Evolutionary conservation across 1,140 invertebrate genomes (phyloP), one percentile per base, ranked within the genome.

Genomic region (Zaprionus inermis): DNA sequence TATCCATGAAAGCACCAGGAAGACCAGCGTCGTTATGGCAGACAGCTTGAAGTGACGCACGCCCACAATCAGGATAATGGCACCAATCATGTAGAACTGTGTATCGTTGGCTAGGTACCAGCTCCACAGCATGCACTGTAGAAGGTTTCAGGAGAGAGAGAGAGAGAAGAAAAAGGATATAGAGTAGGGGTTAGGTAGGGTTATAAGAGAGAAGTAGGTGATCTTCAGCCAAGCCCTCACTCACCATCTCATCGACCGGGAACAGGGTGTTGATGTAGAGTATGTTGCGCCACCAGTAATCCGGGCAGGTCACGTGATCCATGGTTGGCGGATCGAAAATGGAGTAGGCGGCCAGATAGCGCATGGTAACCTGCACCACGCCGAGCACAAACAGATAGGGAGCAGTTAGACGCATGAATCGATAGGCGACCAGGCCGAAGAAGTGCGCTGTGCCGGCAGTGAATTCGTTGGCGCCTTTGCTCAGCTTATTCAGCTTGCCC

Each of bases 51-150:
- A 96, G 81, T 97, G 95, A 76, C 96, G 94, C 72, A 94, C 85
- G 3, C 96, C 96, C 44, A 97, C 80, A 54, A 97, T 96, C 2
- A 97, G 92, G 11, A 97, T 95, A 7, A 97, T 94, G 1, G 95
- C 95, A 32, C 96, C 96, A 28, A 97, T 94, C 20, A 96, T 94
- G 81, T 97, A 97, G 92, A 97, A 97, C 84, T 97, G 96, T 0
- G 96, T 97, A 81, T 97, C 96, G 75, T 97, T 96, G 0, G 96
- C 96, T n/a, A 97, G 92, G 81, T 97, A 97, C 96, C 96, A 97
- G 93, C 96, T 97, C 96, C 96, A 97, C 24, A 97, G 84, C 96
- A 97, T 97, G 81, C 96, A 97, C 96, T 97, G 92, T 0, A 9
- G 5, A 30, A 12, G 9, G 52, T 7, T 28, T 3, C 28, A 32